Conservation (phyloP, 1,140 invertebrate genomes). For the Phymorhynchus buccinoides region DNA sequence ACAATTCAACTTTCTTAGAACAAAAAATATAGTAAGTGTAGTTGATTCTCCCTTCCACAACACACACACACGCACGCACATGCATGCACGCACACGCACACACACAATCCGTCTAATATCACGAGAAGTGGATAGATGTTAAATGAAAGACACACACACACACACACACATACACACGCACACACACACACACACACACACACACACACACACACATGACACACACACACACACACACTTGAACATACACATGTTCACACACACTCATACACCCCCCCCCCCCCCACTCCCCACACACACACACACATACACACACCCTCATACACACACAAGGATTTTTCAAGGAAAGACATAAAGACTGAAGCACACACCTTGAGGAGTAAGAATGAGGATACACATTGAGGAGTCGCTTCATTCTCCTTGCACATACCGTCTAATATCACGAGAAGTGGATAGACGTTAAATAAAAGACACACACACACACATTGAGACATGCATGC, state of each 20-base stretch:
- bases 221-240: no score
- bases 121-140: background rate
- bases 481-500: background rate
- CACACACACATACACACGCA: background rate
- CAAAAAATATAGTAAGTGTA: no score
- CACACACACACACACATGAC: background rate
- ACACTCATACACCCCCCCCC: no score
- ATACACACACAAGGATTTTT: background rate
- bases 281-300: no score
- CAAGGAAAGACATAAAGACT: no score
- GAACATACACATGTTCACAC: no score
- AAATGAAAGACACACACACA: background rate
- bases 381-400: no score
- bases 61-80: background rate
- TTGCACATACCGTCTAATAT: background rate
- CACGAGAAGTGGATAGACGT: background rate
- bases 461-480: background rate
- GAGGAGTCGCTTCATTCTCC: no score
- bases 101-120: background rate
- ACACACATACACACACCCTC: no score
- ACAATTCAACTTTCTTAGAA: no score
- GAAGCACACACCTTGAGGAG: no score
- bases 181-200: background rate
- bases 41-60: background rate
- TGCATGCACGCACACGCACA: background rate